Conservation (phyloP, 2,113 vertebrate genomes). For the Prionailurus viverrinus region DNA sequence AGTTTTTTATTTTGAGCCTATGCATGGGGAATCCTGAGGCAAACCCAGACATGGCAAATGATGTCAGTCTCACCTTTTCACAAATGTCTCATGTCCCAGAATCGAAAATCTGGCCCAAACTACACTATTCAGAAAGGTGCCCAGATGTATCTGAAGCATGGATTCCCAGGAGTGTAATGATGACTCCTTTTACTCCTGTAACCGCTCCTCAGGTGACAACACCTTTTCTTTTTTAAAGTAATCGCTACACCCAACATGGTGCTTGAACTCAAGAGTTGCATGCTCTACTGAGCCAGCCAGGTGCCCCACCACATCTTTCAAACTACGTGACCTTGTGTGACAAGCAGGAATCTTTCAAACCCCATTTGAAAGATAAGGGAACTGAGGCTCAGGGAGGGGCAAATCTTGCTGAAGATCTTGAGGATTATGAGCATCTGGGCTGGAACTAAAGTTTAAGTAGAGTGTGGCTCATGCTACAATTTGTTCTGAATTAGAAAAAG, state of each 20-base stretch:
- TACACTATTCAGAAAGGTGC: neutral
- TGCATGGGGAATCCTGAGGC: neutral
- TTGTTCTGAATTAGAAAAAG: slow-evolving; percentile 12
- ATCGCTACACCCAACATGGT: neutral
- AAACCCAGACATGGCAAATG: neutral
- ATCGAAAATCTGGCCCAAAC: neutral
- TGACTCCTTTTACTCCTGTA: neutral
- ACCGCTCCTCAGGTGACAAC: neutral
- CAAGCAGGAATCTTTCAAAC: neutral
- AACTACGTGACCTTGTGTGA: neutral
- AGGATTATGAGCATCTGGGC: neutral
- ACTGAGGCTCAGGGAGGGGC: neutral
- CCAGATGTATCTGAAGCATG: neutral
- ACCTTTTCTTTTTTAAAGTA: neutral
- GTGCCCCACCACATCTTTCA: neutral
- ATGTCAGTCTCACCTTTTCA: neutral
- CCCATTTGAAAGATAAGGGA: slow-evolving; percentile 22
- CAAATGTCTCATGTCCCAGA: neutral
- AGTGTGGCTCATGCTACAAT: neutral
- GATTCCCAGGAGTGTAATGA: neutral
- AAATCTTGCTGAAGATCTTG: neutral
- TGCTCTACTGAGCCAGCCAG: neutral
- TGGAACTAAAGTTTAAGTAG: neutral
- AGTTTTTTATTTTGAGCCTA: neutral
- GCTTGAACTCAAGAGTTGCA: neutral